Evolutionary conservation across 2,113 vertebrate species (phyloP).

Genomic region (Onychostoma macrolepis): DNA sequence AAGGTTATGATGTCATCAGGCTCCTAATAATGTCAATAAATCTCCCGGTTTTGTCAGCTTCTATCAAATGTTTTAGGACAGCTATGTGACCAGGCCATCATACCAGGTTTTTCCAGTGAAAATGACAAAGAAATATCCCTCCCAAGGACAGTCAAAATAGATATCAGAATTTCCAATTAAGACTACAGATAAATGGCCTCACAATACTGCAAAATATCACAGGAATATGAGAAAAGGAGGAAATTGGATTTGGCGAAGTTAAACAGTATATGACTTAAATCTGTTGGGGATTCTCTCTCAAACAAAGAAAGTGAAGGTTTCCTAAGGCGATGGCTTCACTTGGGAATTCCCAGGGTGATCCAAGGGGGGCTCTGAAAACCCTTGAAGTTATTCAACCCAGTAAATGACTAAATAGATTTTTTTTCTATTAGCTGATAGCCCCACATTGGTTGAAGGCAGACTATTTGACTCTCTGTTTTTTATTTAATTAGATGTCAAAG

Average conservation of each 20-base stretch:
- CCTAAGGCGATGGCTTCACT: conserved; percentile 77
- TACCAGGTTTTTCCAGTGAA: conserved; percentile 21
- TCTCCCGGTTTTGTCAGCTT: conserved; percentile 51
- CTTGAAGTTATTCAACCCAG: conserved; percentile 84
- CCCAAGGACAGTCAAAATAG: conserved; percentile 68
- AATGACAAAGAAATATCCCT: conserved; percentile 46
- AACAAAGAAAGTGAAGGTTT: conserved; percentile 73
- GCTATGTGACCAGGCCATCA: conserved; percentile 55
- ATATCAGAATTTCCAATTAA: conserved; percentile 78
- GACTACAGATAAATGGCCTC: conserved; percentile 77
- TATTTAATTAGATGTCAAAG: conserved; percentile 76
- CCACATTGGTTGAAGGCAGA: conserved; percentile 70
- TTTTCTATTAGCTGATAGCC: conserved; percentile 80
- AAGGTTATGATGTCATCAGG: conserved; percentile 59
- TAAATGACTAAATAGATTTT: conserved; percentile 84
- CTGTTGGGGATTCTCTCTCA: conserved; percentile 77
- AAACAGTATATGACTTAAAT: conserved; percentile 80
- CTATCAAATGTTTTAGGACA: conserved; percentile 63
- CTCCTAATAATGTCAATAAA: conserved; percentile 65
- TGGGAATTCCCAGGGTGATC: conserved; percentile 73
- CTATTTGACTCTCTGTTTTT: conserved; percentile 71
- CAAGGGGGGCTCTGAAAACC: conserved; percentile 75
- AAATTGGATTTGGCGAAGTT: conserved; percentile 78
- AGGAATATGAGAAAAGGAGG: conserved; percentile 73
- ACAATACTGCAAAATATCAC: conserved; percentile 76